A percentile compares a stretch with the other conserved stretches of the same genome.
phyloP scores from a whole-genome alignment of 1,140 invertebrate species.

The Nomia melanderi region DNA sequence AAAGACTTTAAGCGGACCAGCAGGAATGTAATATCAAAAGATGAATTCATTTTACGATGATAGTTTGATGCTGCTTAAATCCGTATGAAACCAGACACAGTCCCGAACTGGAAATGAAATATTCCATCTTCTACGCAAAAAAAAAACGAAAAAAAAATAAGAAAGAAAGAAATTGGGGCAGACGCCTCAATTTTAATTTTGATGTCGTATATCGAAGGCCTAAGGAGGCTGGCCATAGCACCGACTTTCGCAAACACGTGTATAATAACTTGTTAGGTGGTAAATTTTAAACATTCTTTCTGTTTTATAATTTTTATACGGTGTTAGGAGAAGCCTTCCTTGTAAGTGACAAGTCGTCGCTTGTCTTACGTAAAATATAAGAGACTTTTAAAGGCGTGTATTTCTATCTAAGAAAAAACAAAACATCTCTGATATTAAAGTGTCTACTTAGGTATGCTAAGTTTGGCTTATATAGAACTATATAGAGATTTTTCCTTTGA shows the following conservation, averaged over 20 bases:
- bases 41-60: constrained; percentile 44
- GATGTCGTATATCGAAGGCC: constrained; percentile 64
- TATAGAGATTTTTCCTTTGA: constrained; percentile 58
- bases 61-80: constrained; percentile 53
- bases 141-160: no score
- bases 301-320: constrained; percentile 72
- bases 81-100: constrained; percentile 34
- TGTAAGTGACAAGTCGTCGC: constrained; percentile 36
- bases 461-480: constrained; percentile 65
- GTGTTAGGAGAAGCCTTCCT: constrained; percentile 65
- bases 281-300: constrained; percentile 68
- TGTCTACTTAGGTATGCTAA: constrained; percentile 60
- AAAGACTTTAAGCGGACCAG: constrained; percentile 53
- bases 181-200: constrained; percentile 57
- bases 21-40: constrained; percentile 34
- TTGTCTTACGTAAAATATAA: constrained; percentile 55
- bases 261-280: constrained; percentile 66
- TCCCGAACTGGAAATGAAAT: constrained; percentile 25
- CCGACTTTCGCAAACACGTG: constrained; percentile 60
- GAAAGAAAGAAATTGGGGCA: constrained; percentile 8
- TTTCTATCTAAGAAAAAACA: constrained; percentile 60
- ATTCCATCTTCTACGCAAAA: constrained; percentile 38
- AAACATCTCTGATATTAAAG: constrained; percentile 50
- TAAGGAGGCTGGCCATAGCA: constrained; percentile 67
- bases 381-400: constrained; percentile 58